A percentile compares a stretch with the other conserved stretches of the same genome.
phyloP scores from a whole-genome alignment of 2,888 invertebrate species.

The Sycophila texana region DNA sequence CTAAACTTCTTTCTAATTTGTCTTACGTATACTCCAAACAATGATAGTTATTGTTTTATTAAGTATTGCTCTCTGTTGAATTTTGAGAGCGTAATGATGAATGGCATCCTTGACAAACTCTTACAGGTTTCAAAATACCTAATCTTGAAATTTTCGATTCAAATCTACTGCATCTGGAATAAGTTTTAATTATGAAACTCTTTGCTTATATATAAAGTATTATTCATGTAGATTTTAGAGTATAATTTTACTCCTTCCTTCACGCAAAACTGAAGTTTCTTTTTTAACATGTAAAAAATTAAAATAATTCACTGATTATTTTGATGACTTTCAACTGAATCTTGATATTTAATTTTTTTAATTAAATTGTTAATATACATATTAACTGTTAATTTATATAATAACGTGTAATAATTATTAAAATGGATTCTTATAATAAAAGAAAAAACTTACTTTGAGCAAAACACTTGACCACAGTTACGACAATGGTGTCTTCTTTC shows the following conservation, averaged over 20 bases:
- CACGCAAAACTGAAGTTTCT: not conserved
- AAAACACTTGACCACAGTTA: conserved; percentile 98
- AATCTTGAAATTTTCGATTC: conserved; percentile 96
- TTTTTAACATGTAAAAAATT: not conserved
- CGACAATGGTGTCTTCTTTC: conserved; percentile 98
- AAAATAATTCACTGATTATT: too few relatives aligned
- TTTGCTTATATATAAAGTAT: not conserved
- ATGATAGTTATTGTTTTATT: conserved; percentile 57
- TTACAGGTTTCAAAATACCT: conserved; percentile 93
- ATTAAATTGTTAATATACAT: not conserved
- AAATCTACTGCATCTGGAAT: conserved; percentile 90
- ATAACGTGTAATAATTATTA: too few relatives aligned
- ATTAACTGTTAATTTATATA: not conserved
- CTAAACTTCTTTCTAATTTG: conserved; percentile 51
- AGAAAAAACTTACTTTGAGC: conserved; percentile 84
- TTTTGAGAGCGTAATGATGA: conserved; percentile 77
- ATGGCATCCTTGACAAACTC: conserved; percentile 96
- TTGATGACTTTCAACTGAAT: too few relatives aligned
- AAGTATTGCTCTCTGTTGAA: conserved; percentile 70
- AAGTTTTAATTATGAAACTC: not conserved
- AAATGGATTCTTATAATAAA: not conserved
- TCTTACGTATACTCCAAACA: conserved; percentile 36
- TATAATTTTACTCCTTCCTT: not conserved
- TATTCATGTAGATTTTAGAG: not conserved
- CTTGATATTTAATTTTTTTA: not conserved